Conservation (phyloP, 1,140 invertebrate genomes). For the Ceratina australensis region DNA sequence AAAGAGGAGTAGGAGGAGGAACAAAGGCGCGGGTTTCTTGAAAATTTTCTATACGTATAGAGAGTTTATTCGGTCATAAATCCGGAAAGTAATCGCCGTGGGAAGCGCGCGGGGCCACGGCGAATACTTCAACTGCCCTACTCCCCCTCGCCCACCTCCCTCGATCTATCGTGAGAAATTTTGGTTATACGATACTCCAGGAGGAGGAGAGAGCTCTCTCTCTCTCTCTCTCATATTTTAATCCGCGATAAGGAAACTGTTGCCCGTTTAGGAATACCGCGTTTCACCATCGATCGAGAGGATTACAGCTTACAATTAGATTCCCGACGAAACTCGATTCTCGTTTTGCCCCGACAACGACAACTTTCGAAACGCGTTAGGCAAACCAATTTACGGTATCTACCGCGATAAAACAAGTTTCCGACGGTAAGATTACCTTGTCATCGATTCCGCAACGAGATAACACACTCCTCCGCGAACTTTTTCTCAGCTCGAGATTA, state of each 20-base stretch:
- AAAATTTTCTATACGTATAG: constrained; percentile 29
- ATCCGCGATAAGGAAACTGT: background rate
- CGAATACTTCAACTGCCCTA: constrained; percentile 23
- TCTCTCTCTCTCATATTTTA: background rate
- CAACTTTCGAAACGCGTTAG: background rate
- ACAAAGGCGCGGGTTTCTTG: background rate
- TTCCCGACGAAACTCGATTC: no score
- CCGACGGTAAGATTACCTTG: background rate
- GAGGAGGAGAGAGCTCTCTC: no score
- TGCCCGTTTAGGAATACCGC: background rate
- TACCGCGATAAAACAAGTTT: background rate
- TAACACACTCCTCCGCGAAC: background rate
- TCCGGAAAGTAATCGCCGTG: constrained; percentile 36
- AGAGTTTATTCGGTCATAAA: constrained; percentile 42
- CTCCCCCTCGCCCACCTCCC: background rate
- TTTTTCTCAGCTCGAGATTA: background rate
- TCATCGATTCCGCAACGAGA: constrained; percentile 8
- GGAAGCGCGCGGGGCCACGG: constrained; percentile 10
- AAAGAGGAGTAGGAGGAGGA: background rate
- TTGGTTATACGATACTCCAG: background rate
- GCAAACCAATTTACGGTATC: background rate
- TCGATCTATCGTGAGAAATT: constrained; percentile 3
- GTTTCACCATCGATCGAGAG: background rate
- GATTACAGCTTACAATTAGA: no score
- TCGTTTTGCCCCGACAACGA: no score